These are phyloP conservation scores for Mohoua ochrocephala DNA, from an alignment of 2,113 vertebrate genomes.

Conservation along the genomic window DNA sequence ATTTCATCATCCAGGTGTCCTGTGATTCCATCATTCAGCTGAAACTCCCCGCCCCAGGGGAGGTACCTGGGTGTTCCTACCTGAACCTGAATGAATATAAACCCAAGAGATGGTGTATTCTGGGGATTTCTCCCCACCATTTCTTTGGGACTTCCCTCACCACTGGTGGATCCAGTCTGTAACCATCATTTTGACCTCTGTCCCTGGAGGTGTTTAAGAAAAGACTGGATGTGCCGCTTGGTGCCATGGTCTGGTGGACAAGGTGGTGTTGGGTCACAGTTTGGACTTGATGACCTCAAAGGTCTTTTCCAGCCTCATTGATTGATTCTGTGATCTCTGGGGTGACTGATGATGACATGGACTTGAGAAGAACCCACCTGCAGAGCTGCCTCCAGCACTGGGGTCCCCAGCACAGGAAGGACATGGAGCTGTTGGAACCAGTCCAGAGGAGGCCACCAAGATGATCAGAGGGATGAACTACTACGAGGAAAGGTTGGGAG, in stretches of 20 bases:
- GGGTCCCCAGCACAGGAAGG: not conserved
- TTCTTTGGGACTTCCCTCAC: not conserved
- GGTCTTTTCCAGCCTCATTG: not conserved
- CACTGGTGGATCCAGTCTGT: not conserved
- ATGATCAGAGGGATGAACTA: not conserved
- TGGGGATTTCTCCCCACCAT: not conserved
- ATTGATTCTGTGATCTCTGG: not conserved
- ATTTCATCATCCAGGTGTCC: accelerated
- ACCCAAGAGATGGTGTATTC: accelerated
- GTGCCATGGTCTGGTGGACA: not conserved
- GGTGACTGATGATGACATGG: not conserved
- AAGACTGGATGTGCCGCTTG: not conserved
- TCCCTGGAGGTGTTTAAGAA: too few relatives aligned
- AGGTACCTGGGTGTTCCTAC: accelerated
- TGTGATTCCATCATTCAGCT: not conserved
- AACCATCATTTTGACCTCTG: not conserved
- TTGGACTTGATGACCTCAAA: not conserved
- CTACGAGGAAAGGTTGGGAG: not conserved
- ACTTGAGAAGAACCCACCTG: not conserved
- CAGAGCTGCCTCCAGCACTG: not conserved
- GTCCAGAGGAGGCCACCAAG: not conserved
- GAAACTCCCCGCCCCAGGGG: not conserved
- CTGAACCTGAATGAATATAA: not conserved
- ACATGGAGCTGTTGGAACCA: accelerated
- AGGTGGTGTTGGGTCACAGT: not conserved